Base-by-base conservation (phyloP, 2,888 invertebrate species). In the Muscina levida region DNA sequence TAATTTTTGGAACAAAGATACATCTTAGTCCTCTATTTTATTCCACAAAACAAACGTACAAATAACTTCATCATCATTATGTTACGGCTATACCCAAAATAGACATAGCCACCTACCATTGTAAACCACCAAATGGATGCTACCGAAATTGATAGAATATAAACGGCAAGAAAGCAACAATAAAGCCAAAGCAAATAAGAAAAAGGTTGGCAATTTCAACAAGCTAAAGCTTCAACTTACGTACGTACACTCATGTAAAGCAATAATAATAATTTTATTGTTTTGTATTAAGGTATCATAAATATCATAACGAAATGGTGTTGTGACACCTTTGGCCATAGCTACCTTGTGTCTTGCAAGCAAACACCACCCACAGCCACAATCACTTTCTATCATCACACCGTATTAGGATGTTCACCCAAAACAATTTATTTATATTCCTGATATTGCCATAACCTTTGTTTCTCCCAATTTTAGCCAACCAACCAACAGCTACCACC, bases 251-350 rank as follows among this genome's bases (percentile, higher is more conserved):
- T 42, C 65, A 68, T 73, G 70, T 57, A 70, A 80, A 57, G 72
- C 22, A 73, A 73, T 67, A 80, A 73, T 73, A 73, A 80, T 76
- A 80, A 80, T 80, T 76, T 80, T 76, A 80, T 80, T 80, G 79
- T 76, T 80, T 79, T 70, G 65, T 70, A 73, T 73, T 66, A 72
- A 72, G 56, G 57, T 37, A 44, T 10, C 51, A 76, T 73, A 72
- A 80, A 76, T 70, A 65, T 42, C 53, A 42, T 76, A 31, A 48
- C 31, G 10, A 59, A 65, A 73, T 65, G 68, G 42, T 70, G 56
- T 37, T 59, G 51, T 39, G 39, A 67, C 59, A 37, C n/a, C 57
- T 75, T 6, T 19, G 39, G 48, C 53, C 26, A 46, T n/a, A n/a
- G n/a, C n/a, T n/a, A n/a, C 31, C 56, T 42, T 51, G 56, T 46